Percentiles rank a stretch among this genome's conserved stretches.
These are phyloP conservation scores for Corythaeola cristata DNA, from an alignment of 2,113 vertebrate species.

Conservation along the genomic window DNA sequence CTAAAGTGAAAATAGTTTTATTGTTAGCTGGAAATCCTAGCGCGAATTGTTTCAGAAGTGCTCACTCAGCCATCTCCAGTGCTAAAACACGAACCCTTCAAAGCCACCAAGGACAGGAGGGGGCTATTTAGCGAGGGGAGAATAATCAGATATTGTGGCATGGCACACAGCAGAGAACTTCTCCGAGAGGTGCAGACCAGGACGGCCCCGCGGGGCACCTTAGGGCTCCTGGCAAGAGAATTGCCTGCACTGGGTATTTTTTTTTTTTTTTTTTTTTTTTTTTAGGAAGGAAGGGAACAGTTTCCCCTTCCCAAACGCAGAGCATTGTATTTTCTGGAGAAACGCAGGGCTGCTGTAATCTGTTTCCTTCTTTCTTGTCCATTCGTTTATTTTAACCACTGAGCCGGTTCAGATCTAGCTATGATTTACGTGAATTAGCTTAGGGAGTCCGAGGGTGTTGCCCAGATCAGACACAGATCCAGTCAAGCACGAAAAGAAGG, in stretches of 20 bases:
- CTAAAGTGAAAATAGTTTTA: constrained; percentile 19
- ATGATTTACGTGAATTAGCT: background rate
- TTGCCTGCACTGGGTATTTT: background rate
- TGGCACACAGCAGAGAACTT: background rate
- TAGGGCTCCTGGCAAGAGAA: background rate
- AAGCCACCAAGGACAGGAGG: constrained; percentile 19
- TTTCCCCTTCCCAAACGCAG: background rate
- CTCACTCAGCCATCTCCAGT: constrained; percentile 23
- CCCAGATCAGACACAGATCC: background rate
- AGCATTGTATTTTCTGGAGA: background rate
- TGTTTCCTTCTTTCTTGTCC: background rate
- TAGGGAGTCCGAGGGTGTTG: background rate
- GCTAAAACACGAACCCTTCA: constrained; percentile 29
- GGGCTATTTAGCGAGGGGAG: background rate
- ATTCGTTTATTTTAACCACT: background rate
- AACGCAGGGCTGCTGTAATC: background rate
- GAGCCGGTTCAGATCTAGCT: background rate
- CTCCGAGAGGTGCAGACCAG: background rate
- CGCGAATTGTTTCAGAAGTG: constrained; percentile 34
- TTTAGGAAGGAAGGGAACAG: background rate
- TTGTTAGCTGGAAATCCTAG: constrained; percentile 7
- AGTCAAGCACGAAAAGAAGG: constrained; percentile 12
- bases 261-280: background rate
- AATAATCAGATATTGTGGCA: background rate
- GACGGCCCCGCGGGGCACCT: background rate